Percentiles rank a stretch among this genome's conserved stretches.
These are phyloP conservation scores for Anorthoa munda DNA, from an alignment of 2,888 invertebrate species.

Conservation along the genomic window DNA sequence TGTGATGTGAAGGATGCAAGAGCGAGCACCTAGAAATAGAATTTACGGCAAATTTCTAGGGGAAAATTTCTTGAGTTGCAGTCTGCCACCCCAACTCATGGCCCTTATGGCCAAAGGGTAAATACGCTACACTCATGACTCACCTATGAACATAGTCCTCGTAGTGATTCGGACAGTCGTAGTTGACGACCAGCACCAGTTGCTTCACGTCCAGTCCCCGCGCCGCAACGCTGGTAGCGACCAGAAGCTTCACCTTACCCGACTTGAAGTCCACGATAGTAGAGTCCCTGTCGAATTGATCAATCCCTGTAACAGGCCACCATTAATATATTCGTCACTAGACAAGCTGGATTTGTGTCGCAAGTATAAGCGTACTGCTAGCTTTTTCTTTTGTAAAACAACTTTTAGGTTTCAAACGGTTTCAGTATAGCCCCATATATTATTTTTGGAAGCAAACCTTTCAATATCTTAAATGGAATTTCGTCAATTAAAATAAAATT, in stretches of 20 bases:
- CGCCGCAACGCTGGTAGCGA: conserved; percentile 99
- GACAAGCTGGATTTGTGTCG: conserved; percentile 56
- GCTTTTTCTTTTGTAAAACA: neutral
- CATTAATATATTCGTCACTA: conserved; percentile 84
- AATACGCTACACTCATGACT: conserved; percentile 31
- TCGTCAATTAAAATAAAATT: no score
- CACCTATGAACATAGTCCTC: conserved; percentile 99
- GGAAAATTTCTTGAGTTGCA: neutral
- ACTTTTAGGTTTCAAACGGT: neutral
- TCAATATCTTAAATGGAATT: neutral
- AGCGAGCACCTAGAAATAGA: neutral
- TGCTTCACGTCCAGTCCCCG: conserved; percentile 99
- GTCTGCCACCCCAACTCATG: neutral
- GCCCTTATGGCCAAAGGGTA: neutral
- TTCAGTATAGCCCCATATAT: no score
- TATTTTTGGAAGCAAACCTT: neutral
- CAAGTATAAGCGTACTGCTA: conserved; percentile 68
- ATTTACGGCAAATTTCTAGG: neutral
- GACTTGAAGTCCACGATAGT: conserved; percentile 99
- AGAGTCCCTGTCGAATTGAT: conserved; percentile 99
- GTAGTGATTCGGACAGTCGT: conserved; percentile 99
- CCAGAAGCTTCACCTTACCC: conserved; percentile 97
- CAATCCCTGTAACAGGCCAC: conserved; percentile 94
- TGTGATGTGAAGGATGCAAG: no score
- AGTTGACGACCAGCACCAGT: conserved; percentile 99